These are phyloP conservation scores for Macrophya alboannulata DNA, from an alignment of 2,888 invertebrate species.

Conservation along the genomic window DNA sequence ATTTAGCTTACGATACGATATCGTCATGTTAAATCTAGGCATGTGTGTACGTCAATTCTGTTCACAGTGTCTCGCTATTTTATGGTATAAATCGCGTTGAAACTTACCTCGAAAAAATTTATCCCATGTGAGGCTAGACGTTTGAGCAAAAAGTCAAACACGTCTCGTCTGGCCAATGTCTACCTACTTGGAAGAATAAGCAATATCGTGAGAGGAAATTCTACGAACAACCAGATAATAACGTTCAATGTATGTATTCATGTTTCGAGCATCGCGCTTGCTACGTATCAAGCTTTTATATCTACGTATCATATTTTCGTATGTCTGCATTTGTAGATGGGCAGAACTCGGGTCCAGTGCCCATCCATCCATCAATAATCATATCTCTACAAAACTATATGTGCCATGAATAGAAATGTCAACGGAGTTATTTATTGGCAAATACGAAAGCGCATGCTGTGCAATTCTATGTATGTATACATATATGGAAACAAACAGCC, in stretches of 20 bases:
- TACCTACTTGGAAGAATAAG: not conserved
- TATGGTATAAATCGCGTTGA: not conserved
- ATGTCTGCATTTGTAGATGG: not conserved
- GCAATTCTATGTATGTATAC: too few species aligned
- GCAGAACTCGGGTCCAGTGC: not conserved
- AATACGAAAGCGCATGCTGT: not conserved
- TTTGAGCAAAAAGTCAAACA: not conserved
- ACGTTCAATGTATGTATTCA: not conserved
- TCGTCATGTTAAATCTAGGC: not conserved
- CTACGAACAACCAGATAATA: not conserved
- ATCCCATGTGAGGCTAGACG: not conserved
- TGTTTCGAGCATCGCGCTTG: not conserved
- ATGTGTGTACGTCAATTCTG: not conserved
- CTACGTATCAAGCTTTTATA: not conserved
- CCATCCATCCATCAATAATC: slow-evolving; percentile 23
- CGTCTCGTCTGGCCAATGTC: not conserved
- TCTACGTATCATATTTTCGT: not conserved
- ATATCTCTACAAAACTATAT: not conserved
- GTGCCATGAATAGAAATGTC: slow-evolving; percentile 27
- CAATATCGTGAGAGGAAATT: not conserved
- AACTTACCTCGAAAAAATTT: not conserved
- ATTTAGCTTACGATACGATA: slow-evolving; percentile 5
- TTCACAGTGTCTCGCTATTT: not conserved
- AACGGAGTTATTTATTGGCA: slow-evolving; percentile 34
- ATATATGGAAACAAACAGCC: not conserved